phyloP scores from a whole-genome alignment of 2,797 vertebrate species.

The Pogoniulus pusillus region DNA sequence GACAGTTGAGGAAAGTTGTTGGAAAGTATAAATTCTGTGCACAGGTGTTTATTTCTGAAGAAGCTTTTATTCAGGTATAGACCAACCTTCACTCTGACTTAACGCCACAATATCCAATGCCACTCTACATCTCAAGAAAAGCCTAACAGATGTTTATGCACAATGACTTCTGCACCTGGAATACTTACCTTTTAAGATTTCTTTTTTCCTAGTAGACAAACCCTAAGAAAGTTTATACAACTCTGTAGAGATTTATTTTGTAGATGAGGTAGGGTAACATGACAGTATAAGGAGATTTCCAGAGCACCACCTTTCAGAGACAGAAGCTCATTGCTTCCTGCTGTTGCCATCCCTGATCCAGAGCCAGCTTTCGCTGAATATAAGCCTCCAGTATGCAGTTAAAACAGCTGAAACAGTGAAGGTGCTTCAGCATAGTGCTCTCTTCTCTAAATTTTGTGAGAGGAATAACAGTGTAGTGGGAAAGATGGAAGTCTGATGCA shows the following conservation, averaged over 20 bases:
- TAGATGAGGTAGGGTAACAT: neutral
- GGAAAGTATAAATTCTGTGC: neutral
- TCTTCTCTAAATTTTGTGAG: neutral
- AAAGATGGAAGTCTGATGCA: neutral
- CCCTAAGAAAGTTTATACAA: neutral
- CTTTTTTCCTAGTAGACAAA: neutral
- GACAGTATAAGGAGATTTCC: neutral
- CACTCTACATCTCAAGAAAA: neutral
- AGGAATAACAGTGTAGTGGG: neutral
- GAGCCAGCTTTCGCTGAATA: neutral
- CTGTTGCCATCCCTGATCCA: neutral
- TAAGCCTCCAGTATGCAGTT: neutral
- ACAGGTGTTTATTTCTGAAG: neutral
- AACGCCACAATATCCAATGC: neutral
- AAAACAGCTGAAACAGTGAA: neutral
- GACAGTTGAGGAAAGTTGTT: neutral
- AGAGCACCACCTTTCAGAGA: no score
- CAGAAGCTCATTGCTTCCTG: neutral
- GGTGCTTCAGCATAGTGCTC: neutral
- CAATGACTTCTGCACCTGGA: neutral
- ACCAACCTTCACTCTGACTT: neutral
- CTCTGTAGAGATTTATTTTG: constrained; percentile 10
- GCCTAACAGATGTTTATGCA: neutral
- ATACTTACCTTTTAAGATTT: neutral
- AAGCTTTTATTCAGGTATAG: neutral